Base-by-base conservation (phyloP, 1,140 invertebrate species). In the Cyclina sinensis region DNA sequence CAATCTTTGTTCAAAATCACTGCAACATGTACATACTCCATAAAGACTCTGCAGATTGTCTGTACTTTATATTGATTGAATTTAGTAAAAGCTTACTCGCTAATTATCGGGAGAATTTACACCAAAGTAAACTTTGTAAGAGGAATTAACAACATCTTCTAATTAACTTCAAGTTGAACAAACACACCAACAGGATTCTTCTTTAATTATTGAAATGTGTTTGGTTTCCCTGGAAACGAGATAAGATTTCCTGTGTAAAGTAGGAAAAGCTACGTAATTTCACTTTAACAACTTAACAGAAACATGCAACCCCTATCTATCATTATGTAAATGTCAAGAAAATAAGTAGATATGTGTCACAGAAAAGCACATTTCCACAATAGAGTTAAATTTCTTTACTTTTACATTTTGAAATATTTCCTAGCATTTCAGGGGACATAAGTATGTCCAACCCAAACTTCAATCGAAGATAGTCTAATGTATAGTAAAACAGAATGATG, bases 51-150 rank as follows among this genome's bases (percentile, higher is more conserved):
- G n/a, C n/a, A n/a, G n/a, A n/a, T n/a, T n/a, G n/a, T n/a, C n/a
- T n/a, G n/a, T n/a, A n/a, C n/a, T n/a, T n/a, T n/a, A 37, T 70
- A 70, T 70, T 70, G 65, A 70, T 70, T 39, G 65, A 70, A 70
- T 37, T 70, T 70, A 70, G 65, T 70, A 37, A 70, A 70, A 70
- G 65, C 65, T 70, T 70, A 70, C 65, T 37, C 14, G 7, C 65
- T 70, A 35, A 70, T 70, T 70, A 70, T 37, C 65, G 35, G 21
- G 65, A 70, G 65, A 70, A 37, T 70, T 70, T 70, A 70, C 65
- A 70, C 65, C 65, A 70, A 70, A 70, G 65, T 70, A 70, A 70
- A 70, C 32, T 70, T 70, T 3, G n/a, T 27, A 62, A 62, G 57
- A 27, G 57, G 57, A 62, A 62, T 62, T 62, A 62, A 70, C 65